Conservation (phyloP, 2,888 invertebrate species). For the Lapara coniferarum region DNA sequence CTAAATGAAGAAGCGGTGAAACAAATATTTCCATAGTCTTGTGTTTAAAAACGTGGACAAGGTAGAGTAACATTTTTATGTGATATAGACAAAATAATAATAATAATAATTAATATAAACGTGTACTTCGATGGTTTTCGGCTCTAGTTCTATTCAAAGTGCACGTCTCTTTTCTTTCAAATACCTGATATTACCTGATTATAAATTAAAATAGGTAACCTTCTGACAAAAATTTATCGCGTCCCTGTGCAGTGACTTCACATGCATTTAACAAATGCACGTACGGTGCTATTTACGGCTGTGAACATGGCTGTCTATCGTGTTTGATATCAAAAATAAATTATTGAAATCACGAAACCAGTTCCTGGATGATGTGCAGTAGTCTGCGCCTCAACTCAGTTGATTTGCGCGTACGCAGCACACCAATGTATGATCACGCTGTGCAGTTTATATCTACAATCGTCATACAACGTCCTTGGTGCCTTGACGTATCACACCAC, state of each 20-base stretch:
- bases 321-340: not conserved
- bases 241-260: not conserved
- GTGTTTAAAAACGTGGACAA: too few species aligned
- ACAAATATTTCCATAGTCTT: too few species aligned
- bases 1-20: too few species aligned
- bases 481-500: constrained; percentile 49
- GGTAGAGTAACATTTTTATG: too few species aligned
- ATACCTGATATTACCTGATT: too few species aligned
- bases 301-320: not conserved
- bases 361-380: not conserved
- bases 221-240: not conserved
- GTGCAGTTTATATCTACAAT: constrained; percentile 30
- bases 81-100: too few species aligned
- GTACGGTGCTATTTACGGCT: not conserved
- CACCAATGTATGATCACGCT: not conserved
- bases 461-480: constrained; percentile 49
- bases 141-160: too few species aligned
- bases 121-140: too few species aligned
- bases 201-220: too few species aligned
- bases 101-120: too few species aligned
- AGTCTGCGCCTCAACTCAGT: not conserved
- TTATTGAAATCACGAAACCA: not conserved
- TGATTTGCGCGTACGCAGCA: not conserved
- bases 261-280: not conserved
- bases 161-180: too few species aligned